A percentile compares a stretch with the other conserved stretches of the same genome.
These are phyloP conservation scores for Andrena cerasifolii DNA, from an alignment of 1,140 invertebrate genomes.

Conservation along the genomic window DNA sequence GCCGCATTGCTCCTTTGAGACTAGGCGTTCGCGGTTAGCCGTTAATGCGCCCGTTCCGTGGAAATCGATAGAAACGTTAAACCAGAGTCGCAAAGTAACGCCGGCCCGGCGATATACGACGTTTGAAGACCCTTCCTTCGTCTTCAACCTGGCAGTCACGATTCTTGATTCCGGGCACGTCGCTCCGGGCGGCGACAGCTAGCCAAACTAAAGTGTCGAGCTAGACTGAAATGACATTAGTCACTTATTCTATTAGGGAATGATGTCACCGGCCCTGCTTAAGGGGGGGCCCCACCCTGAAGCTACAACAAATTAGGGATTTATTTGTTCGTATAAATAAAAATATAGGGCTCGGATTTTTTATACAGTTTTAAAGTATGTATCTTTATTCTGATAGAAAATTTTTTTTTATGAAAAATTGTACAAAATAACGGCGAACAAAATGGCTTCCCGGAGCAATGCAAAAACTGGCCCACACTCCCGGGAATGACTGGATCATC, in stretches of 20 bases:
- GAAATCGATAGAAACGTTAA: slow-evolving; percentile 63
- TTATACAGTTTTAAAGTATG: no score
- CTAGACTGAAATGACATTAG: slow-evolving; percentile 22
- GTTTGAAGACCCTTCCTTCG: neutral
- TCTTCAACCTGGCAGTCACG: neutral
- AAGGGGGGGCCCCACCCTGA: no score
- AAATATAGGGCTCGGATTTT: no score
- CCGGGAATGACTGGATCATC: no score
- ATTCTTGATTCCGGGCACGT: slow-evolving; percentile 21
- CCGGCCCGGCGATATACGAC: neutral
- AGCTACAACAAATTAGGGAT: no score
- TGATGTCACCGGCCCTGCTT: slow-evolving; percentile 1
- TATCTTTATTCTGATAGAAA: no score
- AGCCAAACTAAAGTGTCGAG: neutral
- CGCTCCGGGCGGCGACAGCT: neutral
- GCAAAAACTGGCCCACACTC: no score
- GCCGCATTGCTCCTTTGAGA: slow-evolving; percentile 67
- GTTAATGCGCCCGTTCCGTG: slow-evolving; percentile 61
- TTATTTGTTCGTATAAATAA: no score
- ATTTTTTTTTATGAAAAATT: no score
- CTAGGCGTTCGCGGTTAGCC: slow-evolving; percentile 58
- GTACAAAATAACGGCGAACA: no score
- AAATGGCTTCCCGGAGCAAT: no score
- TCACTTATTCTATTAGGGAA: slow-evolving; percentile 26
- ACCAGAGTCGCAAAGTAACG: slow-evolving; percentile 31